A percentile compares a stretch with the other conserved stretches of the same genome.
Conservation (phyloP, 2,888 invertebrate species). For the Latrodectus elegans region DNA sequence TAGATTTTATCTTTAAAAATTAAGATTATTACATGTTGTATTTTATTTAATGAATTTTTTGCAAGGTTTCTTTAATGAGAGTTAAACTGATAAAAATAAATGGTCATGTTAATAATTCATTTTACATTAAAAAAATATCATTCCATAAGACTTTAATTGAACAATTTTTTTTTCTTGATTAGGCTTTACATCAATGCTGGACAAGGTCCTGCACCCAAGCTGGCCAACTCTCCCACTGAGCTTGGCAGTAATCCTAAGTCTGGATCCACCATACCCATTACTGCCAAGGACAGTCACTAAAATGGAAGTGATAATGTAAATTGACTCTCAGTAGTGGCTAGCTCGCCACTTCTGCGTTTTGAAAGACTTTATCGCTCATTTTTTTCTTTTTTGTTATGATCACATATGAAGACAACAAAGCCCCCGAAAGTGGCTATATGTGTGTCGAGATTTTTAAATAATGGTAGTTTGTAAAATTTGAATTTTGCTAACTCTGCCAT, state of each 20-base stretch:
- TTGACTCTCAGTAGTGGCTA: constrained; percentile 46
- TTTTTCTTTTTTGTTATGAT: constrained; percentile 68
- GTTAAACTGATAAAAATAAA: no score
- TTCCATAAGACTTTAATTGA: not conserved
- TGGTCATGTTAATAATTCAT: no score
- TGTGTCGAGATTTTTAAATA: constrained; percentile 35
- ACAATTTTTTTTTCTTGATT: constrained; percentile 11
- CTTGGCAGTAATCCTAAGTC: constrained; percentile 71
- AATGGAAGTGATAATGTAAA: constrained; percentile 47
- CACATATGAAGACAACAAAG: constrained; percentile 72
- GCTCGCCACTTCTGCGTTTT: constrained; percentile 51
- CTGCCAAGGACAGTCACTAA: constrained; percentile 68
- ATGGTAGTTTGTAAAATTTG: constrained; percentile 48
- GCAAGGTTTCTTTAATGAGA: no score
- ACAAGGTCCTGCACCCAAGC: constrained; percentile 70
- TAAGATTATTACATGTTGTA: no score
- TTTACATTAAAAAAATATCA: no score
- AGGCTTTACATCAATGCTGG: constrained; percentile 68
- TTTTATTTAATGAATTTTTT: no score
- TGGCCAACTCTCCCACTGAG: constrained; percentile 71
- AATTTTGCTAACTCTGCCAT: constrained; percentile 69
- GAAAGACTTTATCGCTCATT: constrained; percentile 61
- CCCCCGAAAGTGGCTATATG: constrained; percentile 68
- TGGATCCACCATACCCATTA: constrained; percentile 69
- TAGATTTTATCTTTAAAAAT: no score